These are phyloP conservation scores for Chelonus insularis DNA, from an alignment of 1,140 invertebrate species.

Conservation along the genomic window DNA sequence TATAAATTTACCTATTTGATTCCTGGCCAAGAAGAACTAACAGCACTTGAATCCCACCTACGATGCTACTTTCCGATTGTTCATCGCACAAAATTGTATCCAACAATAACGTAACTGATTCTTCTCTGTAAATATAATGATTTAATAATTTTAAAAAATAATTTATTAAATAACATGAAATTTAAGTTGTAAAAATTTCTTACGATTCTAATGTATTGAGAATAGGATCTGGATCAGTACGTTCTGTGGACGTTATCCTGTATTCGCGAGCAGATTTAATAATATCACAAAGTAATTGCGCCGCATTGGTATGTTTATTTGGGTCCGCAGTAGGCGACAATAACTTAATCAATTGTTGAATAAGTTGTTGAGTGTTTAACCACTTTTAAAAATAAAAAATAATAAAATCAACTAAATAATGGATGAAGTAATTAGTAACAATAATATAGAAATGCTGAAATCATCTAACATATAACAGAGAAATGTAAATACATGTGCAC, in stretches of 20 bases:
- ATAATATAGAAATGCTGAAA: not conserved
- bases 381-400: slow-evolving; percentile 66
- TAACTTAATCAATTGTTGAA: slow-evolving; percentile 80
- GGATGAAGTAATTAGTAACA: not conserved
- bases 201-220: slow-evolving; percentile 74
- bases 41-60: slow-evolving; percentile 78
- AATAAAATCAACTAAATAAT: slow-evolving; percentile 8
- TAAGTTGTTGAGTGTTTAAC: slow-evolving; percentile 84
- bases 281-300: slow-evolving; percentile 82
- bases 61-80: slow-evolving; percentile 73
- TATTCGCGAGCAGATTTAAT: slow-evolving; percentile 71
- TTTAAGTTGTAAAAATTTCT: slow-evolving; percentile 46
- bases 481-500: too few species aligned
- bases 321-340: slow-evolving; percentile 75
- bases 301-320: slow-evolving; percentile 78
- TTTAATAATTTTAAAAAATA: slow-evolving; percentile 23
- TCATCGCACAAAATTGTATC: slow-evolving; percentile 72
- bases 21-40: slow-evolving; percentile 70
- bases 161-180: slow-evolving; percentile 17
- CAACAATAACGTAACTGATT: slow-evolving; percentile 69
- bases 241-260: slow-evolving; percentile 64
- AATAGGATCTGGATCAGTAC: slow-evolving; percentile 67
- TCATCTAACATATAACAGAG: too few species aligned
- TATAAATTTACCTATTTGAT: slow-evolving; percentile 24
- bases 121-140: slow-evolving; percentile 61